Evolutionary conservation across 1,140 invertebrate genomes (phyloP), one percentile per base, ranked within the genome.

Genomic region (Archegozetes longisetosus): DNA sequence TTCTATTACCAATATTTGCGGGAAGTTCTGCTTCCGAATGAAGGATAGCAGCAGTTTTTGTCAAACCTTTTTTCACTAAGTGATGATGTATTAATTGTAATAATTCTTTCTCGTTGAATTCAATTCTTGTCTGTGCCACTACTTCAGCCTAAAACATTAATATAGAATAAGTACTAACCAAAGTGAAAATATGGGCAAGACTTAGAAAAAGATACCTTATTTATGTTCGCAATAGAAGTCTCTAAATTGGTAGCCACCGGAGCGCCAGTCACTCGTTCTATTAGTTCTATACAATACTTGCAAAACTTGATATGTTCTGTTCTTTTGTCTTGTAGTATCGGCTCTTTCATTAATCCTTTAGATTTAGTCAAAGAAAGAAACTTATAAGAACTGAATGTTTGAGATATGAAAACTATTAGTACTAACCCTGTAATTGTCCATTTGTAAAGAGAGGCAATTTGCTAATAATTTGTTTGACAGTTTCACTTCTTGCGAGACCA

Each of bases 251-350:
- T 78, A 2, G 82, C 84, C 61, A 80, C 78, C 13, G 85, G 81
- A 69, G 91, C 91, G 2, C 93, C 91, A 23, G 88, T 90, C 2
- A 98, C 86, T 2, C 83, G 75, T 71, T 94, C 89, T 58, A 98
- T 78, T 17, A 98, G 74, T 67, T 93, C 85, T 20, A 92, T 74
- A 3, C 91, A 90, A 72, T 92, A 90, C 70, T 92, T 92, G 72
- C 95, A 93, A 73, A 98, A 98, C 69, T 84, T 84, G 0, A 93
- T 86, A 73, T 98, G 94, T 67, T 97, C 91, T 62, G 86, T 82
- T 0, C 89, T 77, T 72, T 93, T 95, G 73, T 98, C 95, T 76
- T 95, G 90, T 1, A 97, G 75, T 62, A 82, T 90, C 25, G 95
- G 94, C 75, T 96, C 91, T 63, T 88, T 84, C 86, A 96, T 96